These are phyloP conservation scores for Nylanderia fulva DNA, from an alignment of 1,140 invertebrate genomes.

Conservation along the genomic window DNA sequence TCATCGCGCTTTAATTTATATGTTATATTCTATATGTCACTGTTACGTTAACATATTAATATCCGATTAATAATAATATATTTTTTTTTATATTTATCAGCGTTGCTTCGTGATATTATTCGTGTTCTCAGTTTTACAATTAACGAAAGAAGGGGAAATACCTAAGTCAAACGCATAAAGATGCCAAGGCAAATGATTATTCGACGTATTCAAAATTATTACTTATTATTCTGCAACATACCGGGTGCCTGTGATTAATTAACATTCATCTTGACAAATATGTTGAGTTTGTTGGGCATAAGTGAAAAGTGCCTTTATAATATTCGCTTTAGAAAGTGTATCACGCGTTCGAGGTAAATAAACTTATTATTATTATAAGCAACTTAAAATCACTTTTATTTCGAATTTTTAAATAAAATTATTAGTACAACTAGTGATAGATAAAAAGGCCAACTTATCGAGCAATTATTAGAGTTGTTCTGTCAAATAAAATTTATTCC, in stretches of 20 bases:
- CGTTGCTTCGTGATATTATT: neutral
- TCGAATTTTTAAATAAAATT: too few relatives aligned
- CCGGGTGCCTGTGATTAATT: neutral
- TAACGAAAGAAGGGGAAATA: neutral
- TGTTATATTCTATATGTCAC: neutral
- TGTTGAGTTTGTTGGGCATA: neutral
- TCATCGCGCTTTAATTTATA: neutral
- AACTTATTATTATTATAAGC: too few relatives aligned
- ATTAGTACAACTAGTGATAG: too few relatives aligned
- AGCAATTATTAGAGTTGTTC: too few relatives aligned
- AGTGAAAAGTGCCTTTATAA: conserved; percentile 10
- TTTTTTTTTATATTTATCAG: conserved; percentile 15
- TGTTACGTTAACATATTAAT: neutral
- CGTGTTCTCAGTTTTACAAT: neutral
- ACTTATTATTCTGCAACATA: neutral
- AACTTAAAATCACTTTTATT: too few relatives aligned
- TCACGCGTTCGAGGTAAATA: neutral
- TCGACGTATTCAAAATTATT: neutral
- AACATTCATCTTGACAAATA: neutral
- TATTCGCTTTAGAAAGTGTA: conserved; percentile 32
- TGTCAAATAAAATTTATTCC: too few relatives aligned
- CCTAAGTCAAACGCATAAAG: neutral
- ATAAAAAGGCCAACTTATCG: too few relatives aligned
- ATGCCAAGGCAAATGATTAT: conserved; percentile 21
- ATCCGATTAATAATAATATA: neutral